These are phyloP conservation scores for Channa argus DNA, from an alignment of 2,113 vertebrate genomes.

Conservation along the genomic window DNA sequence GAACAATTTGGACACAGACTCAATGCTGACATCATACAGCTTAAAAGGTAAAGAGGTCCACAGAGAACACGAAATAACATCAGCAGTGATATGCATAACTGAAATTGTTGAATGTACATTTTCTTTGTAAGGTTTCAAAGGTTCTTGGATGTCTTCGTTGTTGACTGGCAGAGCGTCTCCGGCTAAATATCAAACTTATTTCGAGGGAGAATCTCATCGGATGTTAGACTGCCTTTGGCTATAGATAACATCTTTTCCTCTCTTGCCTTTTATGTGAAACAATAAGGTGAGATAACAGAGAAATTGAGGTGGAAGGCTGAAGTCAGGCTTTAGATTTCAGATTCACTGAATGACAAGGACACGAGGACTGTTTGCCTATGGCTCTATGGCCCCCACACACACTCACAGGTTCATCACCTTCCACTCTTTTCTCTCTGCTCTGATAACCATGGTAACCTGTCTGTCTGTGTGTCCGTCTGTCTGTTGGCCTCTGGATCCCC, in stretches of 20 bases:
- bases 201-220: conserved; percentile 9
- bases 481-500: conserved; percentile 43
- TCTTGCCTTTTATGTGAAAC: conserved; percentile 41
- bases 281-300: conserved; percentile 38
- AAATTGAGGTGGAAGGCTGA: conserved; percentile 20
- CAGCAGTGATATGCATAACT: background rate
- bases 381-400: conserved; percentile 31
- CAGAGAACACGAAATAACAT: no score
- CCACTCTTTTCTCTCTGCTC: conserved; percentile 67
- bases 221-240: conserved; percentile 1
- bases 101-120: background rate
- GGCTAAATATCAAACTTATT: conserved; percentile 6
- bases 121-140: background rate
- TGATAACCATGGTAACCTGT: conserved; percentile 73
- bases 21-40: no score
- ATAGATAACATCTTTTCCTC: conserved; percentile 17
- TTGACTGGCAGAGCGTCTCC: conserved; percentile 9
- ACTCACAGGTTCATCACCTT: conserved; percentile 56
- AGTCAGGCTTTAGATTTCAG: conserved; percentile 65
- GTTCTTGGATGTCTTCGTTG: background rate
- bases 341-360: conserved; percentile 59
- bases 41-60: no score
- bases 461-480: conserved; percentile 42
- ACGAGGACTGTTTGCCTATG: conserved; percentile 64
- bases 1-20: no score